These are phyloP conservation scores for Ectemnius lituratus DNA, from an alignment of 2,888 invertebrate species.

Conservation along the genomic window DNA sequence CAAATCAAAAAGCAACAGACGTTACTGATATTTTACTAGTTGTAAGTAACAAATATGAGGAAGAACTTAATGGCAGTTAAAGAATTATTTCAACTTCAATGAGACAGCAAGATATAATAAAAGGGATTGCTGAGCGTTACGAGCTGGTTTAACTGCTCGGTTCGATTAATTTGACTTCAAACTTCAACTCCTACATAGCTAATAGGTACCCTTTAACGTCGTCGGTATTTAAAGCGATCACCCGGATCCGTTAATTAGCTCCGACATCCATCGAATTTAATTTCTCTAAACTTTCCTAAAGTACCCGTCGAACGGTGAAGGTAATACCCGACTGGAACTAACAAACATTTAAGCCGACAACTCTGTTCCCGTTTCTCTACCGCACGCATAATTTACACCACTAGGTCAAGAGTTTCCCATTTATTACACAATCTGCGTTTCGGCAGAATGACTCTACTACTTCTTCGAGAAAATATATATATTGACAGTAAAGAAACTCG, in stretches of 20 bases:
- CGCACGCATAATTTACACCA: no score
- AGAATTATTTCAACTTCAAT: conserved; percentile 13
- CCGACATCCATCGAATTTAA: conserved; percentile 37
- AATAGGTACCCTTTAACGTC: background rate
- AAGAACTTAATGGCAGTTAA: conserved; percentile 14
- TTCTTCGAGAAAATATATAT: no score
- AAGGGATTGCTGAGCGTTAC: background rate
- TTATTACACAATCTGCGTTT: no score
- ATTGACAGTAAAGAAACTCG: no score
- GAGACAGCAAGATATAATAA: background rate
- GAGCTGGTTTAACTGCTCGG: background rate
- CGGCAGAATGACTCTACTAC: no score
- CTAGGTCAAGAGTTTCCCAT: no score
- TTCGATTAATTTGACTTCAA: conserved; percentile 9
- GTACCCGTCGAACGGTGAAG: background rate
- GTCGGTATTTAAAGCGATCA: conserved; percentile 13
- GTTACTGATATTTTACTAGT: no score
- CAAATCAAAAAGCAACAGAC: no score
- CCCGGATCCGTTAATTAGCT: conserved; percentile 41
- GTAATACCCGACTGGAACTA: no score
- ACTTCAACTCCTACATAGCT: background rate
- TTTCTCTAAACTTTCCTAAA: conserved; percentile 45
- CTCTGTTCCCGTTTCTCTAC: no score
- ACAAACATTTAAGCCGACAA: no score
- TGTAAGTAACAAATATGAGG: background rate